Evolutionary conservation across 2,113 vertebrate species (phyloP), one percentile per base, ranked within the genome.

Genomic region (Pachycephala philippinensis): DNA sequence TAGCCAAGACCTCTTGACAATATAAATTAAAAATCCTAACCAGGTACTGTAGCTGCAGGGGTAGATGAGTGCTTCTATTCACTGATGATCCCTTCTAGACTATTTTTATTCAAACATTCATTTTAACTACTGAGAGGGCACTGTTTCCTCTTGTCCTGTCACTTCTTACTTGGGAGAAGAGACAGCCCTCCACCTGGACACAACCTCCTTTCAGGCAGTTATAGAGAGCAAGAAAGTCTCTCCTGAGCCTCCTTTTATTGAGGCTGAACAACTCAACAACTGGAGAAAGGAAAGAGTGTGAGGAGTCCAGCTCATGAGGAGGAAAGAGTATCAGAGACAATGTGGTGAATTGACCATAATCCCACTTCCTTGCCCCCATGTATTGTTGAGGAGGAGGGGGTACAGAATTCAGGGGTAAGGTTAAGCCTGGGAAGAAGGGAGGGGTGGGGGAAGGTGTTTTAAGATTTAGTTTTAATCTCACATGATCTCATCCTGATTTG

Each of bases 331-430:
- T 26, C 28, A 52, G 57, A 87, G 44, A 52, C 12, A 64, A 28
- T 3, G 8, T 8, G 11, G n/a, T 14, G 33, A 69, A 44, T 4
- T 0, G 0, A 42, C 13, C 0, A 0, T 13, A 57, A 35, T 19
- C 8, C 10, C 10, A 14, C 24, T 65, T 54, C 23, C 44, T 16
- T 35, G 23, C 17, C 2, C 7, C 13, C 8, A 3, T 11, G 9
- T 15, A 21, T 20, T 6, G 11, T 1, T 33, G 24, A 9, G 15
- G 7, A 69, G 33, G 14, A 52, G 49, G 17, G n/a, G 7, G 18
- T 59, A 47, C 11, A 33, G 44, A 59, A 77, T 27, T 17, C 15
- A 10, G 4, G 39, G 60, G 24, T 18, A 27, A 27, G 17, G 28
- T 31, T 61, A 39, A 74, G 12, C 6, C 35, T 37, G 21, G 33